Evolutionary conservation across 2,797 vertebrate species (phyloP), one percentile per base, ranked within the genome.

Genomic region (Leptoclinus maculatus): DNA sequence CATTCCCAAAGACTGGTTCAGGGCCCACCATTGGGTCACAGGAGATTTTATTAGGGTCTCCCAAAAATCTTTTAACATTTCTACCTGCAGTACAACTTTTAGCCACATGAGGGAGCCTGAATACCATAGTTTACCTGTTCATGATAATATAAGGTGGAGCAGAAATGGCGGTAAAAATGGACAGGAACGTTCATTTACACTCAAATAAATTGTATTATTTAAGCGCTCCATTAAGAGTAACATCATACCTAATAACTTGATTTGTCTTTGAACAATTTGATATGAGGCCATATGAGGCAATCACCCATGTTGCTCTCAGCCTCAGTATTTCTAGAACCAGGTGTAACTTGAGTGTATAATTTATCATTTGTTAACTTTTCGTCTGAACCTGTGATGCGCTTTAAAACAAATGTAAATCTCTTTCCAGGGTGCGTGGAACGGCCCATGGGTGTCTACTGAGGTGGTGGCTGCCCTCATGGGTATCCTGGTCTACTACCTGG

Each of bases 361-460:
- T 43, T 7, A 3, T 29, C 5, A 0, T 58, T 45, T 29, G 38
- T 43, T 27, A 25, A 17, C 32, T 56, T 43, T 21, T 66, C 11
- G 0, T 56, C 25, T 3, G 14, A 73, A 59, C 23, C 34, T 43
- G 7, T 73, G 38, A 73, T 73, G 38, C 71, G 11, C 3, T n/a
- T n/a, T 36, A 39, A 51, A 41, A 29, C 16, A 0, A 17, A 4
- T 3, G 3, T 19, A 36, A 53, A 23, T 51, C 10, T 43, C 6
- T 89, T 27, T 25, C 76, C 89, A 97, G 97, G 97, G 97, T 59
- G 96, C 95, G 1, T 97, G 97, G 97, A 97, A 56, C 0, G 97
- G 97, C 56, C 97, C 97, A 1, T 98, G 97, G 97, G 97, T 98
- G 68, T 96, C 97, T 21, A 97, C 97, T 0, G 97, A 98, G 84